These are phyloP conservation scores for Synergus itoensis DNA, from an alignment of 2,888 invertebrate genomes.

Conservation along the genomic window DNA sequence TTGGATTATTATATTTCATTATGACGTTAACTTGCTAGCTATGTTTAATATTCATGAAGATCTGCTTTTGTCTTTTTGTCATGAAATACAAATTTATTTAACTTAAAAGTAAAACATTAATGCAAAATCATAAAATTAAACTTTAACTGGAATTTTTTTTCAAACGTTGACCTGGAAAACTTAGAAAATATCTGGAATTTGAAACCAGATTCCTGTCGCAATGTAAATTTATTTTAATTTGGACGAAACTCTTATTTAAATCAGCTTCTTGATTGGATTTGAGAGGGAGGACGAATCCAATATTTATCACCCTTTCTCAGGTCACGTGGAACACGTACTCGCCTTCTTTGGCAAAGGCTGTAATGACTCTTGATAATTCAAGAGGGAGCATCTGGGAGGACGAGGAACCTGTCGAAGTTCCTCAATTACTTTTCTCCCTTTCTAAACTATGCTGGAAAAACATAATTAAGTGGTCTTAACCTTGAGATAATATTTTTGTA, in stretches of 20 bases:
- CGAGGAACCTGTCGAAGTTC: constrained; percentile 28
- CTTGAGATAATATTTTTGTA: not conserved
- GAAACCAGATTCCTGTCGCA: not conserved
- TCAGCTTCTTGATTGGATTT: constrained; percentile 7
- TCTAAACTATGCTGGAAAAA: not conserved
- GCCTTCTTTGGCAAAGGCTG: not conserved
- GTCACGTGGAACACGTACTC: constrained; percentile 36
- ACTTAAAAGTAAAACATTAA: too few relatives aligned
- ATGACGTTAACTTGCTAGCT: not conserved
- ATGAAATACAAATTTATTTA: too few relatives aligned
- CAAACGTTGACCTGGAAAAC: too few relatives aligned
- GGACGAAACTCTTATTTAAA: not conserved
- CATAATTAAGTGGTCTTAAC: constrained; percentile 14
- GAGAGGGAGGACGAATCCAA: constrained; percentile 15
- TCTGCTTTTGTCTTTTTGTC: too few relatives aligned
- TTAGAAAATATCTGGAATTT: not conserved
- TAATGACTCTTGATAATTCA: constrained; percentile 48
- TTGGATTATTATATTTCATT: not conserved
- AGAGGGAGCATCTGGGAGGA: constrained; percentile 52
- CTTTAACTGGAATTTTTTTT: too few relatives aligned
- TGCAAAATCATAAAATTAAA: too few relatives aligned
- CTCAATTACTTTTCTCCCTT: constrained; percentile 39
- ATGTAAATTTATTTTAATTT: too few relatives aligned
- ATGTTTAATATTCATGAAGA: too few relatives aligned
- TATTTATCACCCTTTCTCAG: constrained; percentile 18